Conservation (phyloP, 2,888 invertebrate genomes). For the Fragum sueziense region DNA sequence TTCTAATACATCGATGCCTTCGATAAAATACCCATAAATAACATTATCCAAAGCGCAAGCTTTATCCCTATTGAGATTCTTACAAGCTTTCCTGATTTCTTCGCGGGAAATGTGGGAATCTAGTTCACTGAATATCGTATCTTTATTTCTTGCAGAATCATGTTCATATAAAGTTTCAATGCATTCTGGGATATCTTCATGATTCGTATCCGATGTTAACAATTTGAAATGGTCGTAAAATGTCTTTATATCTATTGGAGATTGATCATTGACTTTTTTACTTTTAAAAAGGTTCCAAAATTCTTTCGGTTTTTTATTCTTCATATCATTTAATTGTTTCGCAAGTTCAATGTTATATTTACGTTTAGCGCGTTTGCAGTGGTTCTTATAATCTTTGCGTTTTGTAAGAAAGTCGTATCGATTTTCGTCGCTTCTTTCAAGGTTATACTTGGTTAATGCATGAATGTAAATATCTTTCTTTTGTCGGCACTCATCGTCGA, state of each 20-base stretch:
- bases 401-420: too few species aligned
- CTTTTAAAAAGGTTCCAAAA: too few species aligned
- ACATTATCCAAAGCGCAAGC: too few species aligned
- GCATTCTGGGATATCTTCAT: background rate
- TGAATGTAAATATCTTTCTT: too few species aligned
- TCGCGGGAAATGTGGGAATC: background rate
- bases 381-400: background rate
- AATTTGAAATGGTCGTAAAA: background rate
- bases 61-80: too few species aligned
- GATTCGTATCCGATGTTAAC: background rate
- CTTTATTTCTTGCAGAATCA: background rate
- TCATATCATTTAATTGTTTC: background rate
- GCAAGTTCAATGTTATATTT: background rate
- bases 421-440: too few species aligned
- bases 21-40: too few species aligned
- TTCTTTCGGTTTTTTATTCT: background rate
- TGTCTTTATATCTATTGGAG: background rate
- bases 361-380: background rate
- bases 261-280: background rate
- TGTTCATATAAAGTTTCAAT: background rate
- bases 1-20: too few species aligned
- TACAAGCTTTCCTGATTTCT: slow-evolving; percentile 20
- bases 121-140: background rate
- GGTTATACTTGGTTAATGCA: too few species aligned
- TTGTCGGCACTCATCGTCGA: too few species aligned